Conservation (phyloP, 1,140 invertebrate species). For the Adoxophyes honmai region DNA sequence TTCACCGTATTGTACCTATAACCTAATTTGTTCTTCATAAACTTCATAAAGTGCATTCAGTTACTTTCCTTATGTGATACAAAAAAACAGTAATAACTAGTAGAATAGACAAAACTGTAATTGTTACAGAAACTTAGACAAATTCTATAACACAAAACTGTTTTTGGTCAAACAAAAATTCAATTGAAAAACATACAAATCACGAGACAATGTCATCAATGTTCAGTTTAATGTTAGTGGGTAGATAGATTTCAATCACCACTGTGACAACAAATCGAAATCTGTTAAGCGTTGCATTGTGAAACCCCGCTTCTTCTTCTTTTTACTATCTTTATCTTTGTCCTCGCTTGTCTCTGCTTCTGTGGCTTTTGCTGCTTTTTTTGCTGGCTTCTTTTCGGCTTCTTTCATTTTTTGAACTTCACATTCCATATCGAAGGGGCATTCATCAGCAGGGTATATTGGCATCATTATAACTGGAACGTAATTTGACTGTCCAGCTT, state of each 20-base stretch:
- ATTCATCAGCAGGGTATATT: conserved; percentile 50
- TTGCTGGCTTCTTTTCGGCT: conserved; percentile 33
- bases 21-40: too few relatives aligned
- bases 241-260: conserved; percentile 46
- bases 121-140: too few relatives aligned
- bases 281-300: conserved; percentile 55
- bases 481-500: conserved; percentile 40
- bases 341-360: conserved; percentile 20
- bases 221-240: too few relatives aligned
- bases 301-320: conserved; percentile 53
- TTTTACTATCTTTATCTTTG: conserved; percentile 47
- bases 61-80: too few relatives aligned
- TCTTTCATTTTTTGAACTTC: conserved; percentile 51
- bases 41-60: too few relatives aligned
- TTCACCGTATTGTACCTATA: too few relatives aligned
- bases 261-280: conserved; percentile 63
- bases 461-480: conserved; percentile 70
- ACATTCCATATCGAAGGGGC: conserved; percentile 58
- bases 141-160: too few relatives aligned
- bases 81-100: too few relatives aligned
- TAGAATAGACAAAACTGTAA: too few relatives aligned
- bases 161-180: too few relatives aligned
- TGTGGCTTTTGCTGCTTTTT: conserved; percentile 27
- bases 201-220: too few relatives aligned
- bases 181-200: too few relatives aligned